Evolutionary conservation across 2,113 vertebrate genomes (phyloP).

Genomic region (Rhombomys opimus): DNA sequence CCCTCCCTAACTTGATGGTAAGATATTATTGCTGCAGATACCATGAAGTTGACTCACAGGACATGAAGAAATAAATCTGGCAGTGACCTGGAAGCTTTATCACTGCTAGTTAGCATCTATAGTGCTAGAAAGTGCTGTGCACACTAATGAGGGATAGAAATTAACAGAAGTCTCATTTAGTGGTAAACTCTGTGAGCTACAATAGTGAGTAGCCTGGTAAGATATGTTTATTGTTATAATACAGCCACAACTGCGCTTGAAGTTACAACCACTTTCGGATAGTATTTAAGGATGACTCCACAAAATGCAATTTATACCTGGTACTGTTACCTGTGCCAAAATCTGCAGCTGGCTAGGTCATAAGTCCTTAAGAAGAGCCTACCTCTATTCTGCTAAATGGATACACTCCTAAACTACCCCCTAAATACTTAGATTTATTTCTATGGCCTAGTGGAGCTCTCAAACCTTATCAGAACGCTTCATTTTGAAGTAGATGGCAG

Average conservation of each 20-base stretch:
- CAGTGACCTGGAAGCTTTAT: not conserved
- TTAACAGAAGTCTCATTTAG: not conserved
- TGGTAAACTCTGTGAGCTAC: not conserved
- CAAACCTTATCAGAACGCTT: not conserved
- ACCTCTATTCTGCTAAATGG: not conserved
- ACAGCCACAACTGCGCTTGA: not conserved
- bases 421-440: not conserved
- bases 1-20: not conserved
- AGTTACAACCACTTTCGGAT: not conserved
- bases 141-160: not conserved
- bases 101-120: not conserved
- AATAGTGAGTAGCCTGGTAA: not conserved
- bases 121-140: not conserved
- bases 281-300: not conserved
- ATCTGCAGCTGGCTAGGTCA: not conserved
- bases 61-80: not conserved
- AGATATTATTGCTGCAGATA: not conserved
- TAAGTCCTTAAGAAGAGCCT: not conserved
- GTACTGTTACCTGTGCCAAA: not conserved
- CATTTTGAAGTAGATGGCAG: not conserved
- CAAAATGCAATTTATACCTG: not conserved
- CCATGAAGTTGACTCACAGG: not conserved
- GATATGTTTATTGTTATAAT: not conserved
- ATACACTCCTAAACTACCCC: not conserved
- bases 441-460: not conserved